A percentile compares a stretch with the other conserved stretches of the same genome.
Conservation (phyloP, 2,888 invertebrate genomes). For the Melanophora roralis region DNA sequence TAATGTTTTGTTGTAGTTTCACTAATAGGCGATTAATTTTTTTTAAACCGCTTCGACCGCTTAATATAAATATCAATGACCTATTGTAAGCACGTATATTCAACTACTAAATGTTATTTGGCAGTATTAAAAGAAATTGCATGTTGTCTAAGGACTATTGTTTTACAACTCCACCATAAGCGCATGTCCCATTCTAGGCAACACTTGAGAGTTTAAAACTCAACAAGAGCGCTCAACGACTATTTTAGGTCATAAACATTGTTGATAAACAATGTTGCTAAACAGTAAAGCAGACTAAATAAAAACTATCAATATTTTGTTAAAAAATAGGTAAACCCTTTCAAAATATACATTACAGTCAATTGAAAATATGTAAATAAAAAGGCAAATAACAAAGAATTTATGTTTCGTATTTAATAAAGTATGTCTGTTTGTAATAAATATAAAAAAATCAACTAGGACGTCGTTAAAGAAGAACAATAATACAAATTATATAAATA, state of each 20-base stretch:
- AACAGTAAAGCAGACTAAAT: background rate
- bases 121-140: conserved; percentile 31
- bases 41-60: conserved; percentile 2
- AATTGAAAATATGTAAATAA: too few relatives aligned
- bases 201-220: background rate
- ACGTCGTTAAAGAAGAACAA: too few relatives aligned
- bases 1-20: background rate
- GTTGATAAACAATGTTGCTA: conserved; percentile 27
- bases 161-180: conserved; percentile 18
- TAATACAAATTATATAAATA: too few relatives aligned
- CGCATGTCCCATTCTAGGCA: background rate
- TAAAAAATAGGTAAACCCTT: too few relatives aligned
- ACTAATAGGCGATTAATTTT: background rate
- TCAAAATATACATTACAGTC: background rate
- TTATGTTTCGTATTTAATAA: too few relatives aligned
- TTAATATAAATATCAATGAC: conserved; percentile 45
- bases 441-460: too few relatives aligned
- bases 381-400: too few relatives aligned
- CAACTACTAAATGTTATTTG: conserved; percentile 50
- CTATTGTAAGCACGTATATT: conserved; percentile 54
- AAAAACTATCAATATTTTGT: too few relatives aligned
- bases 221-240: background rate
- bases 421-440: too few relatives aligned
- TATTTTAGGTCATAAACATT: conserved; percentile 26
- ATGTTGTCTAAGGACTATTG: conserved; percentile 52